Evolutionary conservation across 2,113 vertebrate species (phyloP), one percentile per base, ranked within the genome.

Genomic region (Nicator chloris): DNA sequence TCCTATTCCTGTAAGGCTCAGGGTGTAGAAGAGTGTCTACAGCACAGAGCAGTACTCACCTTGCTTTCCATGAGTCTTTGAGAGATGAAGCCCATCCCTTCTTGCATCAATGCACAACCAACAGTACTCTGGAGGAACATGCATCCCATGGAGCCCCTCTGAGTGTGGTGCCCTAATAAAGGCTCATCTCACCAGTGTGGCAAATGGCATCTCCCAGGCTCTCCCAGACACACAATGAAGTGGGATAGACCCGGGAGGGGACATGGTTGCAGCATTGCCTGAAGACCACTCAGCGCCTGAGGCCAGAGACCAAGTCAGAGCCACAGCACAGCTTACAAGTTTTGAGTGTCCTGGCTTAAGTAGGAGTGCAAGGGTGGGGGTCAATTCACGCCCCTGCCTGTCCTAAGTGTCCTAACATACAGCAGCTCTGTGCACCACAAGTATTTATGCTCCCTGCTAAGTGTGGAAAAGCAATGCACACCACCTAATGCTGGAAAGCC

Each of bases 171-270:
- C 31, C 50, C 33, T n/a, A 31, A 15, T 4, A 37, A 51, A 28
- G 64, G 18, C 26, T 93, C 13, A 40, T n/a, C 56, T 82, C 88
- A 65, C 17, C 5, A 2, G 14, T 1, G 8, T 20, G 69, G 19
- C n/a, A 64, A 57, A 77, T 14, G 50, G 40, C 45, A 33, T 51
- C 27, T 60, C 27, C 53, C 72, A 68, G 53, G 37, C 63, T 77
- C 40, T 80, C 59, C 37, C 40, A 76, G 30, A 27, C 16, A 51
- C 0, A 4, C 18, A 35, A 0, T 6, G 14, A 70, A 66, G 61
- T 0, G 1, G 40, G 42, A 8, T 9, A 6, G 3, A 68, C 42
- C 39, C 0, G 0, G 31, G 21, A 35, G 13, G 21, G 16, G 21
- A 37, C 11, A 9, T 0, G 4, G 37, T 10, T 84, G 13, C 3